phyloP scores from a whole-genome alignment of 1,140 invertebrate species.

The Pogonomyrmex barbatus region DNA sequence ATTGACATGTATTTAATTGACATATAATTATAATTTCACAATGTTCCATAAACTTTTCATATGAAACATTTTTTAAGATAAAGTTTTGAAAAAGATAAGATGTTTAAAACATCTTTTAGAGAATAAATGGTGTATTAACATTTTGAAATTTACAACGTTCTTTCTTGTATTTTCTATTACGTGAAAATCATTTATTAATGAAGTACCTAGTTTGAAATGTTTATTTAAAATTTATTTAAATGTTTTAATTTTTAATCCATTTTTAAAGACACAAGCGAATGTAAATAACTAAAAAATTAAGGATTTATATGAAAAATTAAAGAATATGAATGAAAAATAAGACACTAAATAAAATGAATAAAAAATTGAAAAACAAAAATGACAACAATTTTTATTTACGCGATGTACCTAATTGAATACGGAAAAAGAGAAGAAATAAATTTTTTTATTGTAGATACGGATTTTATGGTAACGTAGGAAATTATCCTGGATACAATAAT shows the following conservation, averaged over 20 bases:
- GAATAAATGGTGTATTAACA: too few relatives aligned
- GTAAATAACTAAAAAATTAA: not conserved
- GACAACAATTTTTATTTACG: not conserved
- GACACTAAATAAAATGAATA: not conserved
- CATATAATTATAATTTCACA: too few relatives aligned
- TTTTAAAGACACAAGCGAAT: not conserved
- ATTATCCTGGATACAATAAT: constrained; percentile 49
- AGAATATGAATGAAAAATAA: not conserved
- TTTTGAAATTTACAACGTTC: too few relatives aligned
- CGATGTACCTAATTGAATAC: not conserved
- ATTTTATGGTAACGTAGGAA: constrained; percentile 67
- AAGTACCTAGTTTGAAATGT: not conserved
- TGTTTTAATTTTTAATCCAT: not conserved
- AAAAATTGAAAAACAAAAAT: not conserved
- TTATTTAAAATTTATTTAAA: not conserved
- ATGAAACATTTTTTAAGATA: too few relatives aligned
- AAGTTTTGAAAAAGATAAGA: too few relatives aligned
- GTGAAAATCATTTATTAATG: too few relatives aligned
- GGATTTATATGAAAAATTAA: not conserved
- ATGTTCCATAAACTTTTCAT: too few relatives aligned
- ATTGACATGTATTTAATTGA: too few relatives aligned
- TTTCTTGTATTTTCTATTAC: too few relatives aligned
- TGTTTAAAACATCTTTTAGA: too few relatives aligned
- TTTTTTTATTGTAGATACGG: constrained; percentile 64
- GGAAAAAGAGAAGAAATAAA: not conserved